Evolutionary conservation across 2,113 vertebrate species (phyloP).

Genomic region (Ictalurus punctatus): DNA sequence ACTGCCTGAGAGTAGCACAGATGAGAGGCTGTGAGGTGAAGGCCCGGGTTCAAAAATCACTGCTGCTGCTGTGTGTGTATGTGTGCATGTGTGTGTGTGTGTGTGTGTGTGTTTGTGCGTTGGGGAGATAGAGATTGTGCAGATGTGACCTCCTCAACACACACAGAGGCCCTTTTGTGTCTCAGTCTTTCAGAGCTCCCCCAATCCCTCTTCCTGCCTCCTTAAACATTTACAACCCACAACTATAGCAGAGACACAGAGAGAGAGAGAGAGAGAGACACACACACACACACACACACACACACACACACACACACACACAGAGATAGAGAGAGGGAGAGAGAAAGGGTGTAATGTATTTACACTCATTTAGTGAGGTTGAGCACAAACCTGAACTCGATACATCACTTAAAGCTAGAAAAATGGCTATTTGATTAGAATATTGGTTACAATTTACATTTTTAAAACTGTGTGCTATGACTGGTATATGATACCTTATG

Average conservation of each 20-base stretch:
- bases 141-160: slow-evolving; percentile 75
- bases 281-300: too few species aligned
- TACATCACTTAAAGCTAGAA: background rate
- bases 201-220: slow-evolving; percentile 72
- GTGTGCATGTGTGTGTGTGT: background rate
- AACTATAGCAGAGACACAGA: slow-evolving; percentile 59
- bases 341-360: background rate
- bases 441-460: background rate
- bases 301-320: too few species aligned
- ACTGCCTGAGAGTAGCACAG: slow-evolving; percentile 36
- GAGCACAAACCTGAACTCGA: background rate
- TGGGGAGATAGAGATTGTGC: slow-evolving; percentile 58
- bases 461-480: background rate
- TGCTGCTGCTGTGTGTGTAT: background rate
- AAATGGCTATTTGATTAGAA: background rate
- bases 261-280: background rate
- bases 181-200: slow-evolving; percentile 73
- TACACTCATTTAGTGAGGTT: background rate
- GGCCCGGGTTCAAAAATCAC: slow-evolving; percentile 23
- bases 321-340: background rate
- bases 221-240: slow-evolving; percentile 78
- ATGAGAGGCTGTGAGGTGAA: slow-evolving; percentile 42
- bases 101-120: background rate
- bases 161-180: slow-evolving; percentile 80
- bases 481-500: background rate